Percentiles rank a stretch among this genome's conserved stretches.
Evolutionary conservation across 2,888 invertebrate genomes (phyloP).

Genomic region (Ariolimax columbianus): DNA sequence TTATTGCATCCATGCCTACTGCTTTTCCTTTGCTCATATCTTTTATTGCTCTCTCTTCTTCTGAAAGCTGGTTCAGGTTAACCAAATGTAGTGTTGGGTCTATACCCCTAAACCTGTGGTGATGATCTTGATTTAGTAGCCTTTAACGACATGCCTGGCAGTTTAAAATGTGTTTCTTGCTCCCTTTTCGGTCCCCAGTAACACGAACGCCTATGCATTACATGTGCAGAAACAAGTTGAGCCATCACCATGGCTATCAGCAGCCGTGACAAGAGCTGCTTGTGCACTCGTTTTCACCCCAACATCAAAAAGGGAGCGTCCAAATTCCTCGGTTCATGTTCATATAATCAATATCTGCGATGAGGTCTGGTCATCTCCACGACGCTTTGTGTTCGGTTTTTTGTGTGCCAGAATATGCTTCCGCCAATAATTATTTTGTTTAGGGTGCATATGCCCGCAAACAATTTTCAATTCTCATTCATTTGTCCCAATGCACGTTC

Average conservation of each 20-base stretch:
- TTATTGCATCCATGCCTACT: too few relatives aligned
- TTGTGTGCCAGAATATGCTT: not conserved
- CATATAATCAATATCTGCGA: not conserved
- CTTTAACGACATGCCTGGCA: too few relatives aligned
- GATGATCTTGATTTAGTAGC: too few relatives aligned
- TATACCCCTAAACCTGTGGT: too few relatives aligned
- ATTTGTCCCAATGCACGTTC: not conserved
- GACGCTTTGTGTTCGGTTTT: not conserved
- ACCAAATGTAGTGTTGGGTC: too few relatives aligned
- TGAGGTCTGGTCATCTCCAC: not conserved
- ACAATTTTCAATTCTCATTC: constrained; percentile 3
- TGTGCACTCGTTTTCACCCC: not conserved
- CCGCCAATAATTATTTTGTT: not conserved
- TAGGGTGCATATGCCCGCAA: not conserved
- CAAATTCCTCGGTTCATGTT: not conserved
- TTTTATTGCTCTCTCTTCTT: too few relatives aligned
- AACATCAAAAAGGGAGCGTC: not conserved
- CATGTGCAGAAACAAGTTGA: too few relatives aligned
- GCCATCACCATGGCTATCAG: not conserved
- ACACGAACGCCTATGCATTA: too few relatives aligned
- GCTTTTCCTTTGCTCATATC: too few relatives aligned
- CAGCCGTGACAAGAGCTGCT: not conserved
- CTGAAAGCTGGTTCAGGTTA: too few relatives aligned
- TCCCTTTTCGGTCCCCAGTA: too few relatives aligned
- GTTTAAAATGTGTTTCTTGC: too few relatives aligned